phyloP scores from a whole-genome alignment of 2,888 invertebrate genomes.

The Athalia rosae region DNA sequence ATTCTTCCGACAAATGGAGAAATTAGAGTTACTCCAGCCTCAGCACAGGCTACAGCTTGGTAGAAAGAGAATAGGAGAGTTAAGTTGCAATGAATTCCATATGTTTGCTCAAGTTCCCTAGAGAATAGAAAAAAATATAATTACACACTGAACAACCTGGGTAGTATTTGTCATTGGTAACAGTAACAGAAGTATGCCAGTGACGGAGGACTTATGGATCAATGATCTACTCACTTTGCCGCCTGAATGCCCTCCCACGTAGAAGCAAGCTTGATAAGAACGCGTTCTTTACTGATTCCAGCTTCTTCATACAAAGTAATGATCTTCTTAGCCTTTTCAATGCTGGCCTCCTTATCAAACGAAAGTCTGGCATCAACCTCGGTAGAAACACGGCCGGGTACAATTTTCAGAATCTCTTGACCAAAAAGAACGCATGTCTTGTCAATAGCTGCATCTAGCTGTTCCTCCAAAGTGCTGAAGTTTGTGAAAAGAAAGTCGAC shows the following conservation, averaged over 20 bases:
- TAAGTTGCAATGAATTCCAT: conserved; percentile 98
- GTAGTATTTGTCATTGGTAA: not conserved
- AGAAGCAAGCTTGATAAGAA: conserved; percentile 97
- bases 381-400: conserved; percentile 97
- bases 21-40: conserved; percentile 97
- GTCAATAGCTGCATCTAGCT: conserved; percentile 91
- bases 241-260: conserved; percentile 99
- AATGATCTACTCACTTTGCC: conserved; percentile 82
- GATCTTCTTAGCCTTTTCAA: conserved; percentile 91
- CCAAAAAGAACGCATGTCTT: conserved; percentile 97
- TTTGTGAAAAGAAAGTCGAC: conserved; percentile 40
- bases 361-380: conserved; percentile 98
- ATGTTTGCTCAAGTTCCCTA: conserved; percentile 91
- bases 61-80: conserved; percentile 96
- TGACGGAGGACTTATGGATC: not conserved
- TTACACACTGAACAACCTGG: not conserved
- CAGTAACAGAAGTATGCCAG: not conserved
- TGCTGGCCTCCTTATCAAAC: conserved; percentile 93
- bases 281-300: conserved; percentile 92
- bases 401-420: conserved; percentile 96
- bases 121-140: conserved; percentile 58
- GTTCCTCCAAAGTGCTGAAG: conserved; percentile 81
- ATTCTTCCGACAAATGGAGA: conserved; percentile 99
- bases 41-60: conserved; percentile 98
- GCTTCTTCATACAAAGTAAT: conserved; percentile 93